Percentiles rank a stretch among this genome's conserved stretches.
Evolutionary conservation across 2,113 vertebrate genomes (phyloP).

Genomic region (Corvus moneduloides): DNA sequence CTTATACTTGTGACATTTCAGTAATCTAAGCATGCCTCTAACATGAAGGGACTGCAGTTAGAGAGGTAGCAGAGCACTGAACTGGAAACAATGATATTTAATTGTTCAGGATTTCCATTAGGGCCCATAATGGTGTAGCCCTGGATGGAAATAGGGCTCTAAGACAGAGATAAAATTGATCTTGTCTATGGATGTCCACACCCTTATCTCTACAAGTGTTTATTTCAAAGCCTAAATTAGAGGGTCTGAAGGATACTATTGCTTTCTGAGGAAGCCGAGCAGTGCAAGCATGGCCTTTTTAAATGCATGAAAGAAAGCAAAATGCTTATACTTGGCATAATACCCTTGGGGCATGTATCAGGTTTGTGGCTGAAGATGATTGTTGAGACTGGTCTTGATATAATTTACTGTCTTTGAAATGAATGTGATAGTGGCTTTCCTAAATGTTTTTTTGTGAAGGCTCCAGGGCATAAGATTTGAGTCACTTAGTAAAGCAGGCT

Average conservation of each 20-base stretch:
- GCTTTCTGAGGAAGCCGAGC: not conserved
- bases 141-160: not conserved
- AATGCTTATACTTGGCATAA: not conserved
- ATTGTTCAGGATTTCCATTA: not conserved
- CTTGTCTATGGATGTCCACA: not conserved
- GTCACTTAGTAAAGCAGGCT: not conserved
- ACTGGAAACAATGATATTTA: not conserved
- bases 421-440: not conserved
- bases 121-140: not conserved
- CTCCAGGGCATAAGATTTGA: not conserved
- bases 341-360: not conserved
- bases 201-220: not conserved
- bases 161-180: not conserved
- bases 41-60: not conserved
- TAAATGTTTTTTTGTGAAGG: not conserved
- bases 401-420: constrained; percentile 30
- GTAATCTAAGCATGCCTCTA: not conserved
- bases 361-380: not conserved
- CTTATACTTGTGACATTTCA: not conserved
- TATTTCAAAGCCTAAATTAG: not conserved
- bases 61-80: not conserved
- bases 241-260: not conserved
- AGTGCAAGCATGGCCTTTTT: not conserved
- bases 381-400: not conserved
- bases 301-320: not conserved